Evolutionary conservation across 2,888 invertebrate species (phyloP).

Genomic region (Notodonta ziczac): DNA sequence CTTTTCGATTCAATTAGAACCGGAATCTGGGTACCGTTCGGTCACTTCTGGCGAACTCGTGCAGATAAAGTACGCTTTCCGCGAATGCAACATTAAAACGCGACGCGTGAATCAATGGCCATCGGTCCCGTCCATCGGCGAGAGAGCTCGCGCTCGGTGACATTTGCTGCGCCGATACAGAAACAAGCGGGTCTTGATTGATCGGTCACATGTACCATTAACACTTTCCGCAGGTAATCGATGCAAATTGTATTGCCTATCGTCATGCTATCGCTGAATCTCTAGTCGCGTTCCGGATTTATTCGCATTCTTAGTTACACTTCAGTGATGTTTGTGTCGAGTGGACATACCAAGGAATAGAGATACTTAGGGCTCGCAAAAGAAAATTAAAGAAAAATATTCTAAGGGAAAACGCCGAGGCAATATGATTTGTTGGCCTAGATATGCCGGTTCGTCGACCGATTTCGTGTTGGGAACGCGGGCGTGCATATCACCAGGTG

Average conservation of each 20-base stretch:
- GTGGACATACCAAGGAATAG: slow-evolving; percentile 13
- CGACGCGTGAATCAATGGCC: slow-evolving; percentile 55
- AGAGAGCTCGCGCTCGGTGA: slow-evolving; percentile 33
- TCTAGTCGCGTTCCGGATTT: slow-evolving; percentile 43
- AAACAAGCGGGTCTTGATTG: slow-evolving; percentile 35
- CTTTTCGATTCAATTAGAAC: slow-evolving; percentile 74
- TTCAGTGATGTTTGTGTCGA: slow-evolving; percentile 19
- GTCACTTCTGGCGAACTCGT: slow-evolving; percentile 57
- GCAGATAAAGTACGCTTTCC: slow-evolving; percentile 64
- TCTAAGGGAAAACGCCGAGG: slow-evolving; percentile 58
- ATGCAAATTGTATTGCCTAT: slow-evolving; percentile 51
- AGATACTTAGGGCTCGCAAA: slow-evolving; percentile 6
- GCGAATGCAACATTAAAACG: slow-evolving; percentile 65
- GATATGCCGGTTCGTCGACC: slow-evolving; percentile 78
- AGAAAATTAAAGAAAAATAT: slow-evolving; percentile 40
- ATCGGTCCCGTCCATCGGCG: slow-evolving; percentile 8
- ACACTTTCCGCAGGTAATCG: slow-evolving; percentile 48
- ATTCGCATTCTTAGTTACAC: slow-evolving; percentile 25
- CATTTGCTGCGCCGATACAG: slow-evolving; percentile 28
- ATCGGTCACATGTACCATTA: slow-evolving; percentile 36
- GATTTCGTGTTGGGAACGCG: slow-evolving; percentile 68
- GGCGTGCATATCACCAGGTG: slow-evolving; percentile 68
- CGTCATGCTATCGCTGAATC: slow-evolving; percentile 50
- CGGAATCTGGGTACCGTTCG: slow-evolving; percentile 71
- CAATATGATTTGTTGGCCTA: slow-evolving; percentile 72